Percentiles rank a stretch among this genome's conserved stretches.
phyloP scores from a whole-genome alignment of 2,797 vertebrate genomes.

The Diglossa cyanea region DNA sequence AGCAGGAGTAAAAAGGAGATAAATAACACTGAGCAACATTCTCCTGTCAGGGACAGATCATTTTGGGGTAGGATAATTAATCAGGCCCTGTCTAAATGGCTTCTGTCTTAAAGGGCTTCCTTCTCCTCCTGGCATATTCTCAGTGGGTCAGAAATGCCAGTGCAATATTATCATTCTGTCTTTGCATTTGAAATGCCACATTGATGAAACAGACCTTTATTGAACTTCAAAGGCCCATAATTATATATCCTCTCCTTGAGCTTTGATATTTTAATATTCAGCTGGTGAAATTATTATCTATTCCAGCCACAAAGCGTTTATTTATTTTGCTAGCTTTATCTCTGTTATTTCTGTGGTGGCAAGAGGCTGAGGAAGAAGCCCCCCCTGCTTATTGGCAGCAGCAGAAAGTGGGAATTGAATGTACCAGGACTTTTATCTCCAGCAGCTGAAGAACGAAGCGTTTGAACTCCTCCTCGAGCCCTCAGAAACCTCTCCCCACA shows the following conservation, averaged over 20 bases:
- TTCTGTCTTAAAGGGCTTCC: constrained; percentile 58
- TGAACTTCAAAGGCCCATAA: constrained; percentile 75
- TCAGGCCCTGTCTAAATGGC: background rate
- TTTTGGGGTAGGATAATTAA: constrained; percentile 7
- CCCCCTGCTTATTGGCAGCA: constrained; percentile 58
- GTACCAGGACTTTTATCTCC: constrained; percentile 71
- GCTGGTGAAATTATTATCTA: constrained; percentile 75
- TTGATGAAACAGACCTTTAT: constrained; percentile 70
- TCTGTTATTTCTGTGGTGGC: constrained; percentile 72
- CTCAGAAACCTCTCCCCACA: constrained; percentile 19
- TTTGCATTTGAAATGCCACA: constrained; percentile 60
- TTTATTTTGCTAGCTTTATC: constrained; percentile 77
- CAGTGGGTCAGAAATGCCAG: constrained; percentile 62
- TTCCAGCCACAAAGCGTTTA: constrained; percentile 68
- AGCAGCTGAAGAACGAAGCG: constrained; percentile 48
- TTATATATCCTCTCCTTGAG: constrained; percentile 60
- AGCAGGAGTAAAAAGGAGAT: background rate
- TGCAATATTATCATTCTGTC: constrained; percentile 57
- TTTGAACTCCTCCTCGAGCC: constrained; percentile 55
- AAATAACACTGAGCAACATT: background rate
- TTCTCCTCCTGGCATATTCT: constrained; percentile 54
- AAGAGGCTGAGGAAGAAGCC: constrained; percentile 65
- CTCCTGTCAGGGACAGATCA: background rate
- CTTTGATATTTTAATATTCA: constrained; percentile 81
- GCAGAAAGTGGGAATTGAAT: constrained; percentile 68